These are phyloP conservation scores for Ascaphus truei DNA, from an alignment of 2,113 vertebrate species.

Conservation along the genomic window DNA sequence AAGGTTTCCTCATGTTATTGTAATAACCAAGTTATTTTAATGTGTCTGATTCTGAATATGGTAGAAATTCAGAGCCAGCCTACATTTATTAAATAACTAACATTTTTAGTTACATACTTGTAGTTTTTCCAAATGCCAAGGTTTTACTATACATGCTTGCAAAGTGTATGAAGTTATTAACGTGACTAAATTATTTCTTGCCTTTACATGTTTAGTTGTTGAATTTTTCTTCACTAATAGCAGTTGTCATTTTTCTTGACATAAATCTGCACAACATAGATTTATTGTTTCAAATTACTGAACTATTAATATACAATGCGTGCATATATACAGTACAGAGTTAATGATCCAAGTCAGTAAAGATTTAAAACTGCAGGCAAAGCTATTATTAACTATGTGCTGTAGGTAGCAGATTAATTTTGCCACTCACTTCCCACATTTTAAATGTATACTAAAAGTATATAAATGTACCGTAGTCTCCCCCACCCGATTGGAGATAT, in stretches of 20 bases:
- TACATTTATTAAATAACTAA: background rate
- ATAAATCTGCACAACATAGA: constrained; percentile 19
- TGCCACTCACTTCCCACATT: too few species aligned
- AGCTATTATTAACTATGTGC: background rate
- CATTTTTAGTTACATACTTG: background rate
- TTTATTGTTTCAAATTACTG: constrained; percentile 28
- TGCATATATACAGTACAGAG: constrained; percentile 14
- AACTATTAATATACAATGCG: constrained; percentile 25
- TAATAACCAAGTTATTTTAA: background rate
- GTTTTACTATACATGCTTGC: constrained; percentile 1
- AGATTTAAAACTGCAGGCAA: background rate
- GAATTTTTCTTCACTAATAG: constrained; percentile 25
- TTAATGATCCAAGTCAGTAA: constrained; percentile 30
- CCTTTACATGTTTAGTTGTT: constrained; percentile 4
- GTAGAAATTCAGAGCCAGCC: too few species aligned
- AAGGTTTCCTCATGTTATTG: too few species aligned
- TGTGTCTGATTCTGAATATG: too few species aligned
- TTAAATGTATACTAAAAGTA: too few species aligned
- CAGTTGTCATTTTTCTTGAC: constrained; percentile 25
- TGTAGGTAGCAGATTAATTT: background rate
- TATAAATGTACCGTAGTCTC: too few species aligned
- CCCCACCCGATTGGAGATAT: too few species aligned
- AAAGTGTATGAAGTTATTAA: background rate
- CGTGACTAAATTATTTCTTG: background rate
- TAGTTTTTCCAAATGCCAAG: too few species aligned